These are phyloP conservation scores for Leptinotarsa haldemani DNA, from an alignment of 2,888 invertebrate species.

Conservation along the genomic window DNA sequence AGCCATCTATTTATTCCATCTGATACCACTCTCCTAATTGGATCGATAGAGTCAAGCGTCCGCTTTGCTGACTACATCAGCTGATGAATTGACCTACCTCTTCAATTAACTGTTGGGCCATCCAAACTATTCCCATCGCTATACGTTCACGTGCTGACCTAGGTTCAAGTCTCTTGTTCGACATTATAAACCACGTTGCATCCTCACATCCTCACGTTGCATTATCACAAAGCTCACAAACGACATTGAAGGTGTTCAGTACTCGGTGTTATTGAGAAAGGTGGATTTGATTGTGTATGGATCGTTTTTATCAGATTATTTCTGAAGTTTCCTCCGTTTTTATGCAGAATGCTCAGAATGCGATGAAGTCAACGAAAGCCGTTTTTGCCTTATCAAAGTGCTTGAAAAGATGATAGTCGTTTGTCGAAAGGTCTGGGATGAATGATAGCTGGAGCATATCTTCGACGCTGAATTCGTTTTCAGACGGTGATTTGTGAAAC, in stretches of 20 bases:
- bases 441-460: too few species aligned
- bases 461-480: too few species aligned
- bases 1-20: too few species aligned
- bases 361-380: too few species aligned
- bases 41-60: neutral
- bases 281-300: too few species aligned
- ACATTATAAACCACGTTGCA: neutral
- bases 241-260: neutral
- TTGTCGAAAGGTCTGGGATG: too few species aligned
- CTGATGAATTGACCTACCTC: slow-evolving; percentile 2
- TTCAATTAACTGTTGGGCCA: neutral
- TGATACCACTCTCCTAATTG: neutral
- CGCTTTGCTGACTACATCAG: neutral
- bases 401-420: too few species aligned
- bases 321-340: too few species aligned
- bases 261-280: neutral
- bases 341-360: too few species aligned
- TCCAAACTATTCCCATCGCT: neutral
- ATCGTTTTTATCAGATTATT: too few species aligned
- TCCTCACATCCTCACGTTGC: neutral
- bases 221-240: neutral
- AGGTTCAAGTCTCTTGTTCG: neutral
- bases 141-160: neutral
- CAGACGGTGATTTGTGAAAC: too few species aligned
- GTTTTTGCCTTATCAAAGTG: too few species aligned